These are phyloP conservation scores for Eospalax fontanierii DNA, from an alignment of 2,797 vertebrate genomes.

Conservation along the genomic window DNA sequence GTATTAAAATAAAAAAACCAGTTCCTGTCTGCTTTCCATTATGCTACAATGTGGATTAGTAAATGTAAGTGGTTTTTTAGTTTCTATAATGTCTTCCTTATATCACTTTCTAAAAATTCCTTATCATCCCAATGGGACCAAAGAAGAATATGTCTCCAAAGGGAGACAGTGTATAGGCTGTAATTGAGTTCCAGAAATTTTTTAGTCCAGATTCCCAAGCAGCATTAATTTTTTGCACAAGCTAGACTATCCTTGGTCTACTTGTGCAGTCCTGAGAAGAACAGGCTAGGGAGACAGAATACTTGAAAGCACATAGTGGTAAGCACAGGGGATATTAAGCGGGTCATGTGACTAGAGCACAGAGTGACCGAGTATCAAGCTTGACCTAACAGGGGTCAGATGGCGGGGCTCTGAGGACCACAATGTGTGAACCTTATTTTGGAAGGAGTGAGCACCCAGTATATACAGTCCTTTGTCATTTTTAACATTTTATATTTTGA, in stretches of 20 bases:
- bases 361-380: neutral
- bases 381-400: neutral
- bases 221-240: neutral
- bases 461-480: neutral
- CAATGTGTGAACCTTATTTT: neutral
- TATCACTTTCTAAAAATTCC: neutral
- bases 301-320: neutral
- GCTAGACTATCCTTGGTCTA: neutral
- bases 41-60: constrained; percentile 48
- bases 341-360: neutral
- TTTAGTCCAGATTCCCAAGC: neutral
- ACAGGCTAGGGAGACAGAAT: neutral
- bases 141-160: neutral
- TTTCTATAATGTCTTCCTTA: constrained; percentile 57
- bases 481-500: neutral
- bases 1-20: constrained; percentile 56
- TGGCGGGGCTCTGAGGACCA: neutral
- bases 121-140: neutral
- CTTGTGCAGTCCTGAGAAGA: neutral
- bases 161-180: neutral
- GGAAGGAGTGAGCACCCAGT: neutral
- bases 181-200: neutral
- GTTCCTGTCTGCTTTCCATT: constrained; percentile 54
- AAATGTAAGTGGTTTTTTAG: constrained; percentile 27
- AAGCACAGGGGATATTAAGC: neutral